Conservation (phyloP, 2,888 invertebrate genomes). For the Epicampocera succincta region DNA sequence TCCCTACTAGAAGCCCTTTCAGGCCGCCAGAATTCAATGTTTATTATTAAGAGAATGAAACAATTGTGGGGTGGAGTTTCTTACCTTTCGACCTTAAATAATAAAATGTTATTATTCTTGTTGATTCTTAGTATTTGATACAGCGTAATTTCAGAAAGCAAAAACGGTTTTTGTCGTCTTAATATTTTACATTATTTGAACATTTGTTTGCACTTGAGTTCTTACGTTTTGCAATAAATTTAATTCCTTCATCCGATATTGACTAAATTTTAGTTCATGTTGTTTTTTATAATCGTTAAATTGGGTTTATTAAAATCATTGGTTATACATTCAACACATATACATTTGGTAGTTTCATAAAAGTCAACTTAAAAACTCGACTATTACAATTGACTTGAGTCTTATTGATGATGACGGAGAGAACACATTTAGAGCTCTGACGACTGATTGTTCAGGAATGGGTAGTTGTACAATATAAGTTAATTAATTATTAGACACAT, state of each 20-base stretch:
- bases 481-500: slow-evolving; percentile 14
- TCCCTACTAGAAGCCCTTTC: no score
- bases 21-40: no score
- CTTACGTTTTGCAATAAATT: slow-evolving; percentile 63
- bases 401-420: not conserved
- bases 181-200: not conserved
- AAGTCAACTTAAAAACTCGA: not conserved
- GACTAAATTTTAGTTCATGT: slow-evolving; percentile 1
- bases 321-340: not conserved
- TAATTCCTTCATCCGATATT: slow-evolving; percentile 4
- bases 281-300: not conserved
- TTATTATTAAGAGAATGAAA: no score
- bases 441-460: slow-evolving; percentile 2
- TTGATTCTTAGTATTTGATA: slow-evolving; percentile 44
- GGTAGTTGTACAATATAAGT: not conserved
- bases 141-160: slow-evolving; percentile 26
- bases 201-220: slow-evolving; percentile 6
- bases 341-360: not conserved
- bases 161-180: not conserved
- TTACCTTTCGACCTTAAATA: slow-evolving; percentile 25
- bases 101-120: not conserved
- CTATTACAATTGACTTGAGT: not conserved
- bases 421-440: not conserved
- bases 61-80: not conserved
- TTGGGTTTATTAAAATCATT: not conserved